Base-by-base conservation (phyloP, 1,140 invertebrate species). In the Sycophila sp. region DNA sequence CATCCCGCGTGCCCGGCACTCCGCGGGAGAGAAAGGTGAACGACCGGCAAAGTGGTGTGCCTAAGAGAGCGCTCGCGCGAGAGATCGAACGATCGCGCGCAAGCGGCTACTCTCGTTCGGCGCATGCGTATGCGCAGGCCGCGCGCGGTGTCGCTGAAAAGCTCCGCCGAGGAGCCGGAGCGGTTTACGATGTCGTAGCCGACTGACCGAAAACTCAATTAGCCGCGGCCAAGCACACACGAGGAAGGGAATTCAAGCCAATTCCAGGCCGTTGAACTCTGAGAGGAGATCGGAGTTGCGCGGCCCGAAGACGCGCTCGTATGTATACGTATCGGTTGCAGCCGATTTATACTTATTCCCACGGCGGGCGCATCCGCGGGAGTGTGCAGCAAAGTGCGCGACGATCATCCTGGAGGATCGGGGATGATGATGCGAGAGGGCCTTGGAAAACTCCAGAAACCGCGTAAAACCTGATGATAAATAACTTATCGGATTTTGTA, bases 201-300 rank as follows among this genome's bases (percentile, higher is more conserved):
- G 78, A 79, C 75, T 79, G 76, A 79, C 78, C 76, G 76, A 79
- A 79, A 79, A 79, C 75, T 78, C 75, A 77, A 75, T 77, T 78
- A 79, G 73, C 68, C 74, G 69, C 75, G 73, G 74, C 71, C 11
- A 30, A 4, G 51, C 7, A 36, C 24, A 13, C 6, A 11, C 17
- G 62, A 76, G 75, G 72, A 75, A 75, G 73, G 74, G 73, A 76
- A 76, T 72, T 73, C 62, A 73, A 69, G 72, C 63, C 58, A 67
- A 73, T 73, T 70, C 49, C 47, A 70, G 72, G 72, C 17, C 47
- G 63, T 73, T 70, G 72, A 73, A 73, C 72, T 30, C 47, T n/a
- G n/a, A n/a, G 34, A n/a, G 15, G 42, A 30, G 47, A 58, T 65
- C 28, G 55, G 26, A 22, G 22, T 30, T 28, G 38, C 49, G 40